These are phyloP conservation scores for Acronicta alni DNA, from an alignment of 2,888 invertebrate species.

Conservation along the genomic window DNA sequence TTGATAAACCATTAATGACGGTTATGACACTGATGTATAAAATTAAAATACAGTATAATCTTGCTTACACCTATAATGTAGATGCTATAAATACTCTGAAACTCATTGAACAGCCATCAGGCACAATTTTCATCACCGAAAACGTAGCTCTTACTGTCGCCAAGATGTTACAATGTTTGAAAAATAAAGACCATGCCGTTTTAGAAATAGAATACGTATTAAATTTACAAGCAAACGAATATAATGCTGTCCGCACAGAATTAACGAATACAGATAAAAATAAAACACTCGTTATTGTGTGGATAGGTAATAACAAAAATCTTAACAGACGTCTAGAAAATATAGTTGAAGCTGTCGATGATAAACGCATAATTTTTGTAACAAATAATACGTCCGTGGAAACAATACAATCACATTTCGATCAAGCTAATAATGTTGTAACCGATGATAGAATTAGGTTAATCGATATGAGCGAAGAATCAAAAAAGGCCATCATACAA, in stretches of 20 bases:
- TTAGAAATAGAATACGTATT: conserved; percentile 32
- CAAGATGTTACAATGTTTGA: conserved; percentile 34
- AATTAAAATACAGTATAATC: conserved; percentile 15
- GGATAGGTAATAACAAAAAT: conserved; percentile 3
- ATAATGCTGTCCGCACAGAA: conserved; percentile 8
- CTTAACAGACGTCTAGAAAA: conserved; percentile 7
- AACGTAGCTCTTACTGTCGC: conserved; percentile 18
- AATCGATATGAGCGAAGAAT: conserved; percentile 21
- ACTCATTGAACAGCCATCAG: conserved; percentile 1
- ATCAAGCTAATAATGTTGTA: conserved; percentile 1
- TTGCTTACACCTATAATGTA: conserved; percentile 13
- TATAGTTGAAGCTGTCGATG: conserved; percentile 4
- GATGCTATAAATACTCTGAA: neutral
- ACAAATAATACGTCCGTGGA: conserved; percentile 1
- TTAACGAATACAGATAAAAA: conserved; percentile 3
- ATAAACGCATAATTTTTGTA: conserved; percentile 16
- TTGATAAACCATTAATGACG: conserved; percentile 22
- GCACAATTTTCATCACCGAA: conserved; percentile 23
- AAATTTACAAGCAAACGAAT: conserved; percentile 17
- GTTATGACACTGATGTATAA: conserved; percentile 9
- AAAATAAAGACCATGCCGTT: conserved; percentile 5
- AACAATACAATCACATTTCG: conserved; percentile 16
- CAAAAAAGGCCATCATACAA: conserved; percentile 17
- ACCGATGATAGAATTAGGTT: conserved; percentile 21
- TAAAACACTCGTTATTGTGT: conserved; percentile 20